Percentiles rank a stretch among this genome's conserved stretches.
Evolutionary conservation across 2,113 vertebrate genomes (phyloP).

Genomic region (Micronisus gabar): DNA sequence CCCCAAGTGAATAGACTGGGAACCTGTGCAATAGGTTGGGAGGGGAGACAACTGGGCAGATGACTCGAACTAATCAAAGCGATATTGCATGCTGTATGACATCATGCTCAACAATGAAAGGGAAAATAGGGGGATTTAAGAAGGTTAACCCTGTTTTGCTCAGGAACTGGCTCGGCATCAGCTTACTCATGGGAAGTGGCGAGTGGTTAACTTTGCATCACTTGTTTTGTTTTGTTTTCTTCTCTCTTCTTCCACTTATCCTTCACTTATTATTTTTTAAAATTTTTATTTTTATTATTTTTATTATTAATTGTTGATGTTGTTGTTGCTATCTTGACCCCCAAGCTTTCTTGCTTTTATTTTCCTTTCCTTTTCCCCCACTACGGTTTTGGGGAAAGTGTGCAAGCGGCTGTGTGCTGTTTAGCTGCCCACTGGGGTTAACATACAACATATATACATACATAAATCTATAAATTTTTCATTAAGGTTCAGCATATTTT

Average conservation of each 20-base stretch:
- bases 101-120: not conserved
- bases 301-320: not conserved
- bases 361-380: not conserved
- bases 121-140: not conserved
- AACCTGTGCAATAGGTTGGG: not conserved
- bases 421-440: not conserved
- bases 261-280: not conserved
- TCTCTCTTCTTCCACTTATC: not conserved
- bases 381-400: accelerated
- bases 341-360: not conserved
- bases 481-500: not conserved
- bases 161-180: not conserved
- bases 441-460: not conserved
- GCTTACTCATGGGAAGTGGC: not conserved
- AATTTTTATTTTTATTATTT: not conserved
- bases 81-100: not conserved
- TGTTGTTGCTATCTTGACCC: not conserved
- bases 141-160: not conserved
- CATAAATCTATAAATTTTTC: not conserved
- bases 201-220: not conserved
- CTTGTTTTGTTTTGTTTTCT: not conserved
- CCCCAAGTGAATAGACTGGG: not conserved
- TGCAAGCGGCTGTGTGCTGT: not conserved
- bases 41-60: not conserved
- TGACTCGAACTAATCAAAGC: not conserved